These are phyloP conservation scores for Cherax quadricarinatus DNA, from an alignment of 1,140 invertebrate genomes.

Conservation along the genomic window DNA sequence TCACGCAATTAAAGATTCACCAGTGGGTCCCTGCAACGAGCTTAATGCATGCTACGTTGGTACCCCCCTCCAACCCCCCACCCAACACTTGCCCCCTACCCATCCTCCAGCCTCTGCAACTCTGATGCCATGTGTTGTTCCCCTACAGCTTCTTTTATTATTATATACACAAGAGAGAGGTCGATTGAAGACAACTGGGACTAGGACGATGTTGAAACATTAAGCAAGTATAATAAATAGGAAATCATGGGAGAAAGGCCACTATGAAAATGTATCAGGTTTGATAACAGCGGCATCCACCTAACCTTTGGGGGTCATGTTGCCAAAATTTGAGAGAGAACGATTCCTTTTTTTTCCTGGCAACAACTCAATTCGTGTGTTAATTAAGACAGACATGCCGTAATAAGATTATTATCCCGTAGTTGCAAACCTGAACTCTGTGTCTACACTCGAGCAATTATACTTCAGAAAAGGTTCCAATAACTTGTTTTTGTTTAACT, in stretches of 20 bases:
- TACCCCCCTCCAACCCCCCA: background rate
- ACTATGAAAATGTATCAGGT: too few relatives aligned
- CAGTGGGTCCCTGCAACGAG: slow-evolving; percentile 2
- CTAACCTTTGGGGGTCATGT: background rate
- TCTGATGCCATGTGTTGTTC: background rate
- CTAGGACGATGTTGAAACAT: too few relatives aligned
- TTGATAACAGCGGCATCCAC: too few relatives aligned
- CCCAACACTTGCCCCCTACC: too few relatives aligned
- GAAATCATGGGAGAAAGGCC: too few relatives aligned
- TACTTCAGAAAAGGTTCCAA: background rate
- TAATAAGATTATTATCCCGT: slow-evolving; percentile 8
- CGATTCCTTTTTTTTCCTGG: background rate
- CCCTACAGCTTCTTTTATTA: background rate
- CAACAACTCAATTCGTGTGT: background rate
- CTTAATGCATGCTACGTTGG: background rate
- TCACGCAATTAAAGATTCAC: slow-evolving; percentile 8
- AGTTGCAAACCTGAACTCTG: background rate
- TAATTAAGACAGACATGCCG: slow-evolving; percentile 4
- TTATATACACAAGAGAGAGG: too few relatives aligned
- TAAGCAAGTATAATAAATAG: too few relatives aligned
- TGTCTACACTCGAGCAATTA: background rate
- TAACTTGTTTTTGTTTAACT: background rate
- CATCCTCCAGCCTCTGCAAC: too few relatives aligned
- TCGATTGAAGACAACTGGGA: too few relatives aligned
- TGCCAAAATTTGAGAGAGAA: slow-evolving; percentile 11